Evolutionary conservation across 2,888 invertebrate genomes (phyloP), one percentile per base, ranked within the genome.

Genomic region (Cerceris rybyensis): DNA sequence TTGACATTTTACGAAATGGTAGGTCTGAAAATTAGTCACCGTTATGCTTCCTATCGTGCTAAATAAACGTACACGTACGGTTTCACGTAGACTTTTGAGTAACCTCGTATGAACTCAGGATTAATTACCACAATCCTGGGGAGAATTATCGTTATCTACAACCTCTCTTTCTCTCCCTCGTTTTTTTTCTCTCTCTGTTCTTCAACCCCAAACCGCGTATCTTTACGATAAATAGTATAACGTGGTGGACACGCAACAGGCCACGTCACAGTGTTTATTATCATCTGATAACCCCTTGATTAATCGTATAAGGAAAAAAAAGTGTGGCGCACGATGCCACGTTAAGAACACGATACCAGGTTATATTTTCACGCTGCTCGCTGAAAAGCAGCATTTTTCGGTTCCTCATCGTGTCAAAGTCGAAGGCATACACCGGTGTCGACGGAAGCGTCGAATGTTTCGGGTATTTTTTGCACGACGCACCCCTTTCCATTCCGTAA

Each of bases 211-310:
- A 66, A 13, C 42, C 75, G 54, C 64, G 71, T 80, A 78, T 83
- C 75, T 83, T 70, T 74, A 63, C 83, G 84, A 84, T 84, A 85
- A 85, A 82, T 80, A 81, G 81, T 82, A 78, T 81, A 81, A 83
- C 73, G 69, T 59, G 54, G 78, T 43, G 73, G 71, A 70, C 86
- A 83, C 79, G 86, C 83, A 85, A 85, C 83, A 70, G 70, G 59
- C 73, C 77, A 74, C 81, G 72, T 78, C 83, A 72, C 81, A 61
- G 64, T 64, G 74, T 85, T 85, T 83, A 75, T 80, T 85, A 82
- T 81, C 79, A 68, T 79, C 79, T 78, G 85, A 85, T 85, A 83
- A 71, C 69, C 64, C 52, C 17, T 75, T 83, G 83, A 83, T 80
- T 83, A 78, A 82, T 82, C 75, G 81, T 70, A 61, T n/a, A 69